Percentiles rank a stretch among this genome's conserved stretches.
Evolutionary conservation across 2,888 invertebrate species (phyloP).

Genomic region (Latrodectus hesperus): DNA sequence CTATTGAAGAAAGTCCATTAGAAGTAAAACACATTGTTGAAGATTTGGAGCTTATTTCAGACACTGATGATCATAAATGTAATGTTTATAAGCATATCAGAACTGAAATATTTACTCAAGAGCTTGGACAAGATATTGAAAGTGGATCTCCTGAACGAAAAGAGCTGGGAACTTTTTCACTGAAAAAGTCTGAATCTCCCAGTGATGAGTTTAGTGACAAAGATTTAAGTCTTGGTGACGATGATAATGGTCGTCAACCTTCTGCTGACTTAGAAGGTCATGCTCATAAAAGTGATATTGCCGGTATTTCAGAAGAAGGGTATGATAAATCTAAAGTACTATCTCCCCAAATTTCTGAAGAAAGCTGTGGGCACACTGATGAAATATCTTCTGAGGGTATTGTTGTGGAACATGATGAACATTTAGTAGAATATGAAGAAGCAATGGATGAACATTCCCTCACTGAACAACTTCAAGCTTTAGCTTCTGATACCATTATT

Average conservation of each 20-base stretch:
- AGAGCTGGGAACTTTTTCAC: conserved; percentile 61
- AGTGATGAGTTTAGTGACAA: conserved; percentile 14
- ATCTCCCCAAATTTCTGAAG: conserved; percentile 63
- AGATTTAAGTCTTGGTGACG: background rate
- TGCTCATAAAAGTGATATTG: background rate
- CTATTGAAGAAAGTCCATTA: conserved; percentile 69
- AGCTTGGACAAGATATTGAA: conserved; percentile 71
- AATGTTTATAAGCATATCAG: conserved; percentile 71
- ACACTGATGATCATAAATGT: conserved; percentile 64
- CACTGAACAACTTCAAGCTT: conserved; percentile 65
- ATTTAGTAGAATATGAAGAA: conserved; percentile 63
- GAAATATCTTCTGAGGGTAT: conserved; percentile 68
- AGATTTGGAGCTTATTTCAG: conserved; percentile 53
- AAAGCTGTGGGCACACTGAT: conserved; percentile 56
- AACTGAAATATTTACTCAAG: conserved; percentile 71
- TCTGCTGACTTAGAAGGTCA: conserved; percentile 7
- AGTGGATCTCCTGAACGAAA: conserved; percentile 71
- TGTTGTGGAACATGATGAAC: conserved; percentile 70
- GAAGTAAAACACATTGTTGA: conserved; percentile 69
- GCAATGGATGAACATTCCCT: conserved; percentile 62
- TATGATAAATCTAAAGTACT: conserved; percentile 1
- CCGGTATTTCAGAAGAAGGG: background rate
- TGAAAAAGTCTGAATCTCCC: conserved; percentile 40
- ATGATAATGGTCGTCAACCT: conserved; percentile 1
- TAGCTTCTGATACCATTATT: conserved; percentile 48